Evolutionary conservation across 2,113 vertebrate genomes (phyloP).

Genomic region (Corythornis vintsioides): DNA sequence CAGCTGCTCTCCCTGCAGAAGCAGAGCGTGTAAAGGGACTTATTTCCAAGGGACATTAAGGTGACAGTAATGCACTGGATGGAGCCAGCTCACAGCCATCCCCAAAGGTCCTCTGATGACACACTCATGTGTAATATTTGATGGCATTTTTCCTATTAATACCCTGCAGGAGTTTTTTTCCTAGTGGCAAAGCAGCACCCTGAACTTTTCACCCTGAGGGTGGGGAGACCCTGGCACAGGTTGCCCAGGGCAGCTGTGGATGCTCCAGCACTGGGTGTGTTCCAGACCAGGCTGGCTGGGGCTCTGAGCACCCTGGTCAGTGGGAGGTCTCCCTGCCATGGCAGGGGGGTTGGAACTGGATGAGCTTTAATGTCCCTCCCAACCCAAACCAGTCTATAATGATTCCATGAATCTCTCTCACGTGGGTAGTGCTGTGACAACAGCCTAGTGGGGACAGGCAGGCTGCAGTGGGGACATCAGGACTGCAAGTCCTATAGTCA

Average conservation of each 20-base stretch:
- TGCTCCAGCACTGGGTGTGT: no score
- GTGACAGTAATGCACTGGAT: rapidly evolving
- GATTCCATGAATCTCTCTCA: no score
- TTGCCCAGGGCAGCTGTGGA: no score
- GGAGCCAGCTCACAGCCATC: background rate
- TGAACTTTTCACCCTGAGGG: no score
- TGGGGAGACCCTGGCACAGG: no score
- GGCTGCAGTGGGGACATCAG: background rate
- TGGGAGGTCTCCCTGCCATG: no score
- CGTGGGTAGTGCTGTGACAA: background rate
- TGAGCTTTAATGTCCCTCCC: no score
- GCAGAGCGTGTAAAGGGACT: background rate
- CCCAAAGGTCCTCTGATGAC: background rate
- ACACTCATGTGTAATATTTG: rapidly evolving
- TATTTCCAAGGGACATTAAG: background rate
- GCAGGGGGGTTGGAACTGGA: no score
- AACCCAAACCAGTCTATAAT: no score
- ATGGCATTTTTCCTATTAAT: background rate
- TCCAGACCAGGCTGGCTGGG: no score
- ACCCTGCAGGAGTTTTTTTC: background rate
- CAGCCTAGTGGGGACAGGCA: background rate
- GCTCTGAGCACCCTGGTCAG: no score
- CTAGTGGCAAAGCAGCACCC: background rate
- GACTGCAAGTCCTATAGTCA: background rate
- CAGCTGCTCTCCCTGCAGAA: background rate